phyloP scores from a whole-genome alignment of 2,888 invertebrate species.

The Anarsia innoxiella region DNA sequence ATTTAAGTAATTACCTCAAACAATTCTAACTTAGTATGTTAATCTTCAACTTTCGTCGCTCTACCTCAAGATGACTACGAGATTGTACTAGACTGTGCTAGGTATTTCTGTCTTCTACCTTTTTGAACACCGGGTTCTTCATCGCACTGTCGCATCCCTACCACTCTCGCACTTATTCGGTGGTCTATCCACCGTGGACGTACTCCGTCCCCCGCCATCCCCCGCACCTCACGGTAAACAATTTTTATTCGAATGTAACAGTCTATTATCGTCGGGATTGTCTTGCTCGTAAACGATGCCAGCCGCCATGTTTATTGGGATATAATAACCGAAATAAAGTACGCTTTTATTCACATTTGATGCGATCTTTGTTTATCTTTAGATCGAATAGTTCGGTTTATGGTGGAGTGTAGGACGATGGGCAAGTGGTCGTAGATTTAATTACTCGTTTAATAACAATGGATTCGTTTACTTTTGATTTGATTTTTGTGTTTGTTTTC shows the following conservation, averaged over 20 bases:
- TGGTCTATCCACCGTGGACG: background rate
- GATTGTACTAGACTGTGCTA: too few relatives aligned
- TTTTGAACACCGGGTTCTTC: too few relatives aligned
- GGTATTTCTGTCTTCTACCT: too few relatives aligned
- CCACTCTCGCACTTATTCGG: conserved; percentile 1
- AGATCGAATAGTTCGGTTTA: conserved; percentile 47
- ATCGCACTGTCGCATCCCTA: conserved; percentile 1
- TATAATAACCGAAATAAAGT: conserved; percentile 62
- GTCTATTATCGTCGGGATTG: conserved; percentile 54
- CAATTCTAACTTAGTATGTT: too few relatives aligned
- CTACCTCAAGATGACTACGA: too few relatives aligned
- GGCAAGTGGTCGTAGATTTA: too few relatives aligned
- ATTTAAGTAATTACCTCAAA: too few relatives aligned
- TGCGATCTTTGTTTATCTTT: conserved; percentile 59
- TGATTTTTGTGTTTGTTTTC: too few relatives aligned
- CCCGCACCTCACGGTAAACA: conserved; percentile 44
- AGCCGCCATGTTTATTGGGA: conserved; percentile 48
- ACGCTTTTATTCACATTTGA: conserved; percentile 56
- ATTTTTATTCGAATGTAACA: conserved; percentile 46
- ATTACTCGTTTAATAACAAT: too few relatives aligned
- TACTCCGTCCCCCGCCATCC: conserved; percentile 16
- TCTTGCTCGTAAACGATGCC: conserved; percentile 33
- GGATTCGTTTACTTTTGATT: too few relatives aligned
- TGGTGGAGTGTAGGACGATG: conserved; percentile 12
- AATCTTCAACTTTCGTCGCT: too few relatives aligned